phyloP scores from a whole-genome alignment of 2,888 invertebrate species.

The Apodemia mormo region DNA sequence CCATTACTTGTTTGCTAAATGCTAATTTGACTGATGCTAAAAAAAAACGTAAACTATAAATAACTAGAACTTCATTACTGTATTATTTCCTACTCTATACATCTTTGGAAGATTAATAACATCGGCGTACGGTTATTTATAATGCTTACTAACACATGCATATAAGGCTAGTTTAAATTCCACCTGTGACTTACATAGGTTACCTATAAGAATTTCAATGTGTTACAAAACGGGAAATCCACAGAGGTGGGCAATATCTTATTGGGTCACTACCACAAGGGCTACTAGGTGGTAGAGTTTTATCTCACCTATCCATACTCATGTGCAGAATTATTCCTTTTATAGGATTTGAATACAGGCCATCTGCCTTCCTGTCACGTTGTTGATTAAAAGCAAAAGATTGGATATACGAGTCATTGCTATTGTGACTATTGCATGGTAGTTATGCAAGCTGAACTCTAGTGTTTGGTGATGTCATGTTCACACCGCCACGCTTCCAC shows the following conservation, averaged over 20 bases:
- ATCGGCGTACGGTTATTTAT: neutral
- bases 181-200: neutral
- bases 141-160: slow-evolving; percentile 9
- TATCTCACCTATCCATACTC: no score
- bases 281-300: neutral
- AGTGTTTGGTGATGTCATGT: no score
- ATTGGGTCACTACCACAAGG: neutral
- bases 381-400: no score
- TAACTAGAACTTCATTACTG: neutral
- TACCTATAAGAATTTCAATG: neutral
- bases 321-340: no score
- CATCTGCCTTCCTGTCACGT: no score
- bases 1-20: neutral
- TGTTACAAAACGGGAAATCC: neutral
- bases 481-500: no score
- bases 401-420: no score
- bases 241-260: neutral
- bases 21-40: no score
- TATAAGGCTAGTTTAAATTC: neutral
- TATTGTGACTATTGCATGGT: no score
- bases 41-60: neutral
- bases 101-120: neutral
- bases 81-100: neutral
- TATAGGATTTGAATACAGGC: no score
- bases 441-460: no score